Base-by-base conservation (phyloP, 1,140 invertebrate genomes). In the Formica exsecta region DNA sequence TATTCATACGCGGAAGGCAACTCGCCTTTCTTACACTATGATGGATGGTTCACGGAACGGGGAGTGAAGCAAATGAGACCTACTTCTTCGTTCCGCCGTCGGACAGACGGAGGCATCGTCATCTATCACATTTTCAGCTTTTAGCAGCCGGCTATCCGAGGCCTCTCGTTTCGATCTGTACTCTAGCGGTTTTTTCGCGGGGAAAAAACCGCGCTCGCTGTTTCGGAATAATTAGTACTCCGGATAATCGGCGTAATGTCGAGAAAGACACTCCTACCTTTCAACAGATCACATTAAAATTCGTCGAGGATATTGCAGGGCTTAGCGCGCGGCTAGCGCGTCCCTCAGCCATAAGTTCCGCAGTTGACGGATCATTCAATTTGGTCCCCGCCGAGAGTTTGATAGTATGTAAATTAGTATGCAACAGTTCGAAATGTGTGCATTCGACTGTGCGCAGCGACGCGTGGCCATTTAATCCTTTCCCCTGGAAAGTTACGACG, bases 331-430 rank as follows among this genome's bases (percentile, higher is more conserved):
- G 64, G 4, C 22, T 38, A 44, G 54, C 19, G 64, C 41, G 85
- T 84, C 73, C 68, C 77, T 22, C 79, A 70, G 22, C 51, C 65
- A 75, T 81, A 87, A 84, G 79, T 89, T 89, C 57, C 68, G 48
- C 89, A 77, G 87, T 57, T 54, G 48, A 88, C 86, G 88, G 84
- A 89, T 89, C 87, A 89, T 89, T 89, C 76, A 88, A 89, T 89
- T 89, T 89, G 84, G 77, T 86, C 85, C 57, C 86, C 66, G 64
- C 19, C 61, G 77, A 32, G 76, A 89, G 84, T 89, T 89, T 89
- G 87, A 89, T 89, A 89, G 88, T 89, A 89, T 89, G 87, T 74
- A 89, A 77, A 89, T 89, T 89, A 89, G 87, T 89, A 73, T 83
- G 79, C 79, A 83, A 83, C 79, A 83, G 79, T 83, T 83, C 79